Percentiles rank a stretch among this genome's conserved stretches.
Conservation (phyloP, 2,888 invertebrate species). For the Acleris holmiana region DNA sequence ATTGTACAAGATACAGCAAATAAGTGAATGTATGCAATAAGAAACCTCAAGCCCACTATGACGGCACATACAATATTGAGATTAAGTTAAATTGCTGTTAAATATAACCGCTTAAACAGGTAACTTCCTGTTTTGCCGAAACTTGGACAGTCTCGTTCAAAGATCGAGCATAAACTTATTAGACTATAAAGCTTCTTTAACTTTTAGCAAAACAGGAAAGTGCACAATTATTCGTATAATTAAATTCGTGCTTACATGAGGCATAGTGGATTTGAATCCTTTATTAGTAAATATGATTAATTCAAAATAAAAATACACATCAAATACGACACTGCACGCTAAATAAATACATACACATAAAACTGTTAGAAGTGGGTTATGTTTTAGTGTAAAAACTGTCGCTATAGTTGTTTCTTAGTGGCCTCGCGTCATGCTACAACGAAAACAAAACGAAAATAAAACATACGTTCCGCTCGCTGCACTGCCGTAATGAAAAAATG, state of each 20-base stretch:
- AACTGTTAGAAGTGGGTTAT: slow-evolving; percentile 9
- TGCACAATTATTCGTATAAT: background rate
- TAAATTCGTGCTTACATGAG: background rate
- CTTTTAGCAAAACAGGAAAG: too few species aligned
- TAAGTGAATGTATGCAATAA: too few species aligned
- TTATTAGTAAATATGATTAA: slow-evolving; percentile 24
- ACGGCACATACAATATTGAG: background rate
- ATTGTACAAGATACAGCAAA: too few species aligned
- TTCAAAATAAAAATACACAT: slow-evolving; percentile 31
- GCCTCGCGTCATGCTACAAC: slow-evolving; percentile 45
- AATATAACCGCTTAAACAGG: too few species aligned
- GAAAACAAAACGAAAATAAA: slow-evolving; percentile 59
- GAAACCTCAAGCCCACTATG: slow-evolving; percentile 13
- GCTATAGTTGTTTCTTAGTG: slow-evolving; percentile 16
- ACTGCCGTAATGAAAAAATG: slow-evolving; percentile 52
- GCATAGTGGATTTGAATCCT: slow-evolving; percentile 21
- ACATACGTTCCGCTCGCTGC: slow-evolving; percentile 70
- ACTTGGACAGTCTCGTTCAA: too few species aligned
- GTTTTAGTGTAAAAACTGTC: slow-evolving; percentile 8
- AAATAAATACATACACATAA: slow-evolving; percentile 32
- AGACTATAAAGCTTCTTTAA: too few species aligned
- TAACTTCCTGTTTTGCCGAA: too few species aligned
- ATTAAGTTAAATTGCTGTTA: background rate
- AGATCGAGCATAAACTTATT: too few species aligned
- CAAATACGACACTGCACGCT: slow-evolving; percentile 34